Evolutionary conservation across 1,140 invertebrate genomes (phyloP).

Genomic region (Atta cephalotes): DNA sequence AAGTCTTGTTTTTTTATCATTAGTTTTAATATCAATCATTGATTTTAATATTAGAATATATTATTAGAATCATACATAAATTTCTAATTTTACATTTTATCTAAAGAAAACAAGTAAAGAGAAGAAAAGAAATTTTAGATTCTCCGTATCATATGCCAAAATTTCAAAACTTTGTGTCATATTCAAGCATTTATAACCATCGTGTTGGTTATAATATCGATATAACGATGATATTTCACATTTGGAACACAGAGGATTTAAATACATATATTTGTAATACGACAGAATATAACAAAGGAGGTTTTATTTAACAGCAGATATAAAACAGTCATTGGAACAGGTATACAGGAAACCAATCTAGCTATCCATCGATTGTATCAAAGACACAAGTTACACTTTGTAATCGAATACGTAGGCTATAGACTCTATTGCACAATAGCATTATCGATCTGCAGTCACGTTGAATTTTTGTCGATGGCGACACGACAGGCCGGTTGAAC

Average conservation of each 20-base stretch:
- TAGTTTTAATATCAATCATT: background rate
- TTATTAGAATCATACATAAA: too few species aligned
- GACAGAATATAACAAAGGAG: background rate
- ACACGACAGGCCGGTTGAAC: conserved; percentile 23
- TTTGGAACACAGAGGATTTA: background rate
- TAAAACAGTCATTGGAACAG: conserved; percentile 18
- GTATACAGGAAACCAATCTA: conserved; percentile 18
- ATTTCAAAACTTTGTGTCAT: too few species aligned
- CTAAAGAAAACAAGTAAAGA: too few species aligned
- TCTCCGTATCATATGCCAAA: too few species aligned
- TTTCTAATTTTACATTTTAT: too few species aligned
- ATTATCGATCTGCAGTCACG: conserved; percentile 54
- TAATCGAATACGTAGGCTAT: conserved; percentile 38
- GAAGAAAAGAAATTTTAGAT: too few species aligned
- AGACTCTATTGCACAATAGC: conserved; percentile 47
- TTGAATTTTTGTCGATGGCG: conserved; percentile 60
- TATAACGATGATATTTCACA: background rate
- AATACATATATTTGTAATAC: background rate
- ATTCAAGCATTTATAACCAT: background rate
- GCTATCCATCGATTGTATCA: conserved; percentile 31
- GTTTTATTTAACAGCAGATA: background rate
- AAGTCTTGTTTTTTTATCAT: background rate
- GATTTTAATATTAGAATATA: background rate
- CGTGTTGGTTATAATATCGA: background rate
- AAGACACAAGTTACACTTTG: conserved; percentile 41